These are phyloP conservation scores for Penaeus vannamei DNA, from an alignment of 1,140 invertebrate genomes.

Conservation along the genomic window DNA sequence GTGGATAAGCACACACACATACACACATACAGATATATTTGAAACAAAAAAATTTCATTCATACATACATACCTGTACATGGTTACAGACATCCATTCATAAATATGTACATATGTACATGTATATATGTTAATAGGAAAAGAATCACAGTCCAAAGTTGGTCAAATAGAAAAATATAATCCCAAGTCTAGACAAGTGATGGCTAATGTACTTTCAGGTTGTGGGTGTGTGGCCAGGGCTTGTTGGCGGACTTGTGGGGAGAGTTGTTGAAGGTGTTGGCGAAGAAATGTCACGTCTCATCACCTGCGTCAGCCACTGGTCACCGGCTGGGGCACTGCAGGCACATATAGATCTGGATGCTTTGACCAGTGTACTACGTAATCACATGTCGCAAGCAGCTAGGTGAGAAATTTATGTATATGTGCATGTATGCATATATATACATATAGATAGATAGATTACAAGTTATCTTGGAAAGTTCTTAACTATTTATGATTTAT, in stretches of 20 bases:
- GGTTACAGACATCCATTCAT: background rate
- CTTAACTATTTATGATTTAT: background rate
- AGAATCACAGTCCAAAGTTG: too few relatives aligned
- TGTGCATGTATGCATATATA: too few relatives aligned
- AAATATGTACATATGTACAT: too few relatives aligned
- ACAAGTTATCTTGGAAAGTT: too few relatives aligned
- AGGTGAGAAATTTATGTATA: constrained; percentile 35
- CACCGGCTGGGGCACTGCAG: constrained; percentile 79
- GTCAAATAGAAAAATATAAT: background rate
- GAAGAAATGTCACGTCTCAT: constrained; percentile 91
- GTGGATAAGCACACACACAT: too few relatives aligned
- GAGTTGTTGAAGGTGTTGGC: constrained; percentile 90
- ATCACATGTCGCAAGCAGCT: constrained; percentile 54
- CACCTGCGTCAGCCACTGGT: constrained; percentile 83
- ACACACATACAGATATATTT: too few relatives aligned
- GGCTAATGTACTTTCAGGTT: constrained; percentile 74
- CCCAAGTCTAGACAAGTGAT: too few relatives aligned
- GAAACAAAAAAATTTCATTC: too few relatives aligned
- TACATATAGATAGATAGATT: background rate
- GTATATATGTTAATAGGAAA: background rate
- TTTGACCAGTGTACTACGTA: constrained; percentile 69
- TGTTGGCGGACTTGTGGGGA: constrained; percentile 82
- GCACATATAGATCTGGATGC: constrained; percentile 78
- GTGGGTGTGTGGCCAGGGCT: constrained; percentile 85
- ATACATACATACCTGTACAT: background rate